Evolutionary conservation across 1,140 invertebrate species (phyloP).

Genomic region (Pseudomyrmex flavicornis): DNA sequence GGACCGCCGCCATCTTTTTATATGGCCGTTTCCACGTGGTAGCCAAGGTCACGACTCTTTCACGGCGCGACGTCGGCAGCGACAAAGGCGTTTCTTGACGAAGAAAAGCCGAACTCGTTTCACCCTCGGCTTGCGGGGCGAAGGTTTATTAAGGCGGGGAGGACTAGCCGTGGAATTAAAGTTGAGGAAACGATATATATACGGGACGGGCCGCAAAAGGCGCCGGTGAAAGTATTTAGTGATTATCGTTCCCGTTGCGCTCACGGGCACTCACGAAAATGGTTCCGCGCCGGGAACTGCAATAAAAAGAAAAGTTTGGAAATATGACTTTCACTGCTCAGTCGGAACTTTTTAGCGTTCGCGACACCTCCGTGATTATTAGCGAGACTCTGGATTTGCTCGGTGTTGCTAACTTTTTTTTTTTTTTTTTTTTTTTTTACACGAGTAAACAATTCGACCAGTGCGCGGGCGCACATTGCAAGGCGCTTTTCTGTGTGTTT

Average conservation of each 20-base stretch:
- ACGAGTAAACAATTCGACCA: too few relatives aligned
- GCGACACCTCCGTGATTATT: neutral
- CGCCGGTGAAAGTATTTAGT: conserved; percentile 35
- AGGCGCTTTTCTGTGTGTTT: neutral
- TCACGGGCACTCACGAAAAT: conserved; percentile 27
- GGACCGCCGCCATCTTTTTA: conserved; percentile 27
- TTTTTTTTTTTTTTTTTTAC: too few relatives aligned
- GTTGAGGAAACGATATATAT: neutral
- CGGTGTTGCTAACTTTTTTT: neutral
- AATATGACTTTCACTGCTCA: conserved; percentile 5
- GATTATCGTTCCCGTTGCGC: conserved; percentile 32
- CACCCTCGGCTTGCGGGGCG: conserved; percentile 10
- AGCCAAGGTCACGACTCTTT: conserved; percentile 34
- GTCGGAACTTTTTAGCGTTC: neutral
- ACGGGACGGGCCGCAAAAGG: neutral
- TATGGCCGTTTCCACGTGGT: conserved; percentile 29
- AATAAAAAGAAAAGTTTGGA: conserved; percentile 44
- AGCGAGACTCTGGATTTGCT: neutral
- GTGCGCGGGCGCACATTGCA: too few relatives aligned
- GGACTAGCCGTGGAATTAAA: conserved; percentile 48
- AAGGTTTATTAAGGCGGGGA: conserved; percentile 61
- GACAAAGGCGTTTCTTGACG: conserved; percentile 23
- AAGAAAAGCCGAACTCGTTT: neutral
- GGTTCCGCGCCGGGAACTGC: neutral
- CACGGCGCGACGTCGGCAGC: neutral